Evolutionary conservation across 1,140 invertebrate genomes (phyloP).

Genomic region (Hylaeus anthracinus): DNA sequence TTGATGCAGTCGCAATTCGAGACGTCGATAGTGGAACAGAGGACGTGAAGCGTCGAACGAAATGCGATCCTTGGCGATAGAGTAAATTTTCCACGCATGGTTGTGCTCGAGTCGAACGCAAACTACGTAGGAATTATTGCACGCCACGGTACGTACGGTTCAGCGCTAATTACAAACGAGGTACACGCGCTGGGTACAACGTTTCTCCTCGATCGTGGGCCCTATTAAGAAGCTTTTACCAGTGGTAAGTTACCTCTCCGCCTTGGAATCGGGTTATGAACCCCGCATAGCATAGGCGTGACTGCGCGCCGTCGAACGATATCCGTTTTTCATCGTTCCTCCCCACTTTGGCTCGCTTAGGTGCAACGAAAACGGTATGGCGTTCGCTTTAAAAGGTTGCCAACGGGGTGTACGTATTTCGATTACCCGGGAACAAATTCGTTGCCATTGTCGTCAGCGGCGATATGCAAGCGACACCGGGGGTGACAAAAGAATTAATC

Average conservation of each 20-base stretch:
- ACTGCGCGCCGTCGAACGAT: conserved; percentile 1
- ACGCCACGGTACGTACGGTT: conserved; percentile 3
- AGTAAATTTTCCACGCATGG: conserved; percentile 12
- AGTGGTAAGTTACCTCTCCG: background rate
- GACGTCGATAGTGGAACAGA: background rate
- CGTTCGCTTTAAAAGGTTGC: too few relatives aligned
- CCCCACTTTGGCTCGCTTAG: background rate
- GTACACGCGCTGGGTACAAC: conserved; percentile 19
- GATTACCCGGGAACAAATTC: too few relatives aligned
- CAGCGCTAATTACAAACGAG: conserved; percentile 37
- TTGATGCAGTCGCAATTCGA: background rate
- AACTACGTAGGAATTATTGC: conserved; percentile 15
- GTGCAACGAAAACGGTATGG: background rate
- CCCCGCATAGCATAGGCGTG: background rate
- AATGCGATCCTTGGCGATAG: background rate
- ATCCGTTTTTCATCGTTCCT: conserved; percentile 3
- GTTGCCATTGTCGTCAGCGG: too few relatives aligned
- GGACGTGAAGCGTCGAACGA: background rate
- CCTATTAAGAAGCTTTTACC: conserved; percentile 24
- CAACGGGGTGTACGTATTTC: too few relatives aligned
- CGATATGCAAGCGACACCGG: too few relatives aligned
- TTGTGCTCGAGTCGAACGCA: conserved; percentile 11
- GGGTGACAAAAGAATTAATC: too few relatives aligned
- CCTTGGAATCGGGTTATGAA: conserved; percentile 4
- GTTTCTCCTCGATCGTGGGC: conserved; percentile 1